Base-by-base conservation (phyloP, 92 coral and sea anemone genomes). In the Chrysogorgia sp. region DNA sequence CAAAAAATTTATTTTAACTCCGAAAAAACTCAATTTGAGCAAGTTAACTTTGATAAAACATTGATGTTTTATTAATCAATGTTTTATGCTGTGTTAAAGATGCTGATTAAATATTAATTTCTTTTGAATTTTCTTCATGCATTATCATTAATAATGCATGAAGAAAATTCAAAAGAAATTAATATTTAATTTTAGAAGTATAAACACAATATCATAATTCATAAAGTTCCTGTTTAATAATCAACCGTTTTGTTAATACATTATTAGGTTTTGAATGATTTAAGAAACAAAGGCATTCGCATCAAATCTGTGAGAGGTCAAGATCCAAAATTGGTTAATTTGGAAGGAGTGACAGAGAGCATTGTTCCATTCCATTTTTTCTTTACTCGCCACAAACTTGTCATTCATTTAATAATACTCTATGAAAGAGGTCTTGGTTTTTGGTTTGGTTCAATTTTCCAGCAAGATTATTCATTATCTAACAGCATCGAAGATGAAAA, bases 371-470 rank as follows among this genome's bases (percentile, higher is more conserved):
- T 72, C 7, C 79, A 72, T 8, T 72, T 50, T 26, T 72, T 55
- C 21, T 56, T 72, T 35, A 32, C 79, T 33, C 79, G 79, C 55
- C 63, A 50, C 33, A 65, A 37, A 29, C 14, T 49, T 19, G 23
- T 53, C 31, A 53, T 72, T 24, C 79, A 72, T 40, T 45, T 72
- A 32, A 23, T 53, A 32, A 17, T 72, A 34, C 59, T 53, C 20
- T 72, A 72, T 56, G 79, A 72, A 19, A 53, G 79, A 72, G 66
- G 66, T 50, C 63, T 72, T 53, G 79, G 79, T 20, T 26, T 72
- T 7, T 72, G 79, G 79, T 65, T 53, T 34, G 79, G 79, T 52
- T 21, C 79, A 0, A 53, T 53, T 15, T 49, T n/a, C 7, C 25
- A 59, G 56, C 13, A 55, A 72, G 79, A 53, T 56, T 8, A 53